Evolutionary conservation across 35 echinoderm and acorn worm species (phyloP).

Genomic region (Amphiura filiformis): DNA sequence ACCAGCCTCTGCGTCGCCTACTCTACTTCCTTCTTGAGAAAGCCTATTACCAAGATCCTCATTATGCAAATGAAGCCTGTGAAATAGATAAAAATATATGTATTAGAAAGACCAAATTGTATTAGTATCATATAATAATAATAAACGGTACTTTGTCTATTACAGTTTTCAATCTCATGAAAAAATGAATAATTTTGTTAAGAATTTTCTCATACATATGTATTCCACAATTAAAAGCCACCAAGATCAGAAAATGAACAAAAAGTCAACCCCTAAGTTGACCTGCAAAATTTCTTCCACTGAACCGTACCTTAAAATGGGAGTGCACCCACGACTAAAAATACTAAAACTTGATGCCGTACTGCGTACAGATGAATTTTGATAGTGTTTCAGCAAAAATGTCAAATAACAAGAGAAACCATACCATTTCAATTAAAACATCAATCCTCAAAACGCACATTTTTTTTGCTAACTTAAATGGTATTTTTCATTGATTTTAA

Average conservation of each 20-base stretch:
- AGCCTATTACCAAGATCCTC: conserved; percentile 21
- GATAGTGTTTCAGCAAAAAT: too few relatives aligned
- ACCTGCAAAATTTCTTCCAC: too few relatives aligned
- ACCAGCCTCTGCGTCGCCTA: conserved; percentile 26
- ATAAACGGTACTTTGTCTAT: background rate
- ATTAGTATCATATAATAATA: background rate
- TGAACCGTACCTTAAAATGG: too few relatives aligned
- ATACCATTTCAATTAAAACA: too few relatives aligned
- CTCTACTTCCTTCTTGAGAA: conserved; percentile 7
- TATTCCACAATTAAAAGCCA: background rate
- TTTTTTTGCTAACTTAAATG: too few relatives aligned
- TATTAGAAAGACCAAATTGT: background rate
- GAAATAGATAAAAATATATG: background rate
- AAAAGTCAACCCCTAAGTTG: too few relatives aligned
- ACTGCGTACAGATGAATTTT: too few relatives aligned
- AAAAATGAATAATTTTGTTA: background rate
- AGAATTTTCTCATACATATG: background rate
- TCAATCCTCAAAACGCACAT: too few relatives aligned
- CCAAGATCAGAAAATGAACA: background rate
- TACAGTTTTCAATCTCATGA: background rate
- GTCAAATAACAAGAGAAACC: too few relatives aligned
- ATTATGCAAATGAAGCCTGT: conserved; percentile 82
- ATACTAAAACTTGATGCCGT: too few relatives aligned
- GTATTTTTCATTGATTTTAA: too few relatives aligned
- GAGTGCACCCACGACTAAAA: too few relatives aligned